phyloP scores from a whole-genome alignment of 2,888 invertebrate genomes.

The Halictus quadricinctus region DNA sequence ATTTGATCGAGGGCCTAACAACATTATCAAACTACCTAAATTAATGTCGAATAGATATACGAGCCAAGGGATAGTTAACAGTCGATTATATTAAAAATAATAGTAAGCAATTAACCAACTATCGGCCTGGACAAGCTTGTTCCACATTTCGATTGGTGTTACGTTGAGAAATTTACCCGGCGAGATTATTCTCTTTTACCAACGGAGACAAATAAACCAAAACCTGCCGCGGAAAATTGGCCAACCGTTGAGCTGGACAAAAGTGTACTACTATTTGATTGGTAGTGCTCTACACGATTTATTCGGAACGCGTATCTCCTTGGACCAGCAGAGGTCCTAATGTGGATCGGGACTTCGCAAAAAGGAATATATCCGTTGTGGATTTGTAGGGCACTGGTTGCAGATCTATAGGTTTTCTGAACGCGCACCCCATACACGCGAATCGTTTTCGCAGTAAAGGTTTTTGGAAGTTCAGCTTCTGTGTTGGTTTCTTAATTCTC shows the following conservation, averaged over 20 bases:
- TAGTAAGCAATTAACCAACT: conserved; percentile 9
- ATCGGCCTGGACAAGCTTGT: background rate
- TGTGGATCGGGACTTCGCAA: conserved; percentile 3
- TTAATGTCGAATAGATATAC: background rate
- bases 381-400: conserved; percentile 26
- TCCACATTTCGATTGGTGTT: conserved; percentile 31
- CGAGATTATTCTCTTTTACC: conserved; percentile 10
- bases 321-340: conserved; percentile 35
- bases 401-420: conserved; percentile 56
- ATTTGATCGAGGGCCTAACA: background rate
- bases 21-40: background rate
- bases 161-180: background rate
- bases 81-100: background rate
- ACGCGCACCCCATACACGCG: conserved; percentile 39
- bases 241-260: conserved; percentile 55
- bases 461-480: background rate
- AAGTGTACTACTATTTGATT: conserved; percentile 18
- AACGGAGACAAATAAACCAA: conserved; percentile 20
- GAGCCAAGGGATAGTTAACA: background rate
- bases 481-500: background rate
- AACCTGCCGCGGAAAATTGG: background rate
- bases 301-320: background rate
- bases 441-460: conserved; percentile 8
- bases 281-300: conserved; percentile 14
- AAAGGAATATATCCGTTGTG: conserved; percentile 23